phyloP scores from a whole-genome alignment of 2,797 vertebrate species.

The Rachycentron canadum region DNA sequence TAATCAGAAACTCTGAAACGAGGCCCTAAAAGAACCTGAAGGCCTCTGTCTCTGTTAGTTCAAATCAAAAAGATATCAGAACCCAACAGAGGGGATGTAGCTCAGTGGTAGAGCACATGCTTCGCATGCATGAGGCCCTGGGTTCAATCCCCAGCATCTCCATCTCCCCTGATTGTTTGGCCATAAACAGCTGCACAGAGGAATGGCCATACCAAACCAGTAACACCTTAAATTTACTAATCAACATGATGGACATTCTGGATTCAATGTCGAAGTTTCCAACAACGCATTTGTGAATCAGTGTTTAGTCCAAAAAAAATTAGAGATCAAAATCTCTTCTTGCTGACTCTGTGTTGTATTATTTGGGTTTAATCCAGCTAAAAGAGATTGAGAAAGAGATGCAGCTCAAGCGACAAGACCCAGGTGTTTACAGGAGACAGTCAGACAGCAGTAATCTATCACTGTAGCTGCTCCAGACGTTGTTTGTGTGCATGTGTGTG shows the following conservation, averaged over 20 bases:
- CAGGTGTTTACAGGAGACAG: conserved; percentile 46
- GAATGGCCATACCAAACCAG: no score
- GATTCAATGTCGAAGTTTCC: background rate
- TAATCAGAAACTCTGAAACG: no score
- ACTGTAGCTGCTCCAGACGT: conserved; percentile 30
- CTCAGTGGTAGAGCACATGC: conserved; percentile 43
- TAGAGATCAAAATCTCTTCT: background rate
- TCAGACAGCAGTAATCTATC: conserved; percentile 42
- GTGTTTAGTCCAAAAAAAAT: no score
- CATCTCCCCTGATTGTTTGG: no score
- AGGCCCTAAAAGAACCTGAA: no score
- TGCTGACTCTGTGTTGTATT: background rate
- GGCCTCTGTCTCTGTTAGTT: background rate
- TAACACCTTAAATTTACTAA: no score
- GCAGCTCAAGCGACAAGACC: conserved; percentile 23
- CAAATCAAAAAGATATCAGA: background rate
- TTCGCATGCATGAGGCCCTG: conserved; percentile 29
- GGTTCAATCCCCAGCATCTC: conserved; percentile 32
- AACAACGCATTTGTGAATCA: no score
- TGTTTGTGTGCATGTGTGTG: conserved; percentile 16
- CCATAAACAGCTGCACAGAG: no score
- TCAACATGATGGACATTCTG: background rate
- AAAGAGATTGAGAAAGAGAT: background rate
- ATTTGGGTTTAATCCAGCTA: conserved; percentile 11
- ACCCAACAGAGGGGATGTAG: conserved; percentile 44